phyloP scores from a whole-genome alignment of 1,140 invertebrate genomes.

The Zaprionus gabonicus region DNA sequence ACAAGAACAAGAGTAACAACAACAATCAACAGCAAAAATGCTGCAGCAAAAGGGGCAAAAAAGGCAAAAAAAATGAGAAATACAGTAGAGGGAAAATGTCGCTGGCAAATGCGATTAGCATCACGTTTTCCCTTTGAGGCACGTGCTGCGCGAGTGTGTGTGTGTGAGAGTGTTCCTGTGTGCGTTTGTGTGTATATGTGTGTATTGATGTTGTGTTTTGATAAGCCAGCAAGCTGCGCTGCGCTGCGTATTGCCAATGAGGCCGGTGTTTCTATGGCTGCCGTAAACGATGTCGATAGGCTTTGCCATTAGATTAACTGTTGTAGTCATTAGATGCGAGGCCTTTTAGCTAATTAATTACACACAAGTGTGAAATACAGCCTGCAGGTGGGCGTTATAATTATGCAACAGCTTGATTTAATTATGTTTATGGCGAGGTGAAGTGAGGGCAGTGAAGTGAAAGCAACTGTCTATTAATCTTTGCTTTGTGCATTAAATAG shows the following conservation, averaged over 20 bases:
- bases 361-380: neutral
- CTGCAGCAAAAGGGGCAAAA: conserved; percentile 1
- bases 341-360: conserved; percentile 22
- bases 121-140: conserved; percentile 62
- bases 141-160: conserved; percentile 33
- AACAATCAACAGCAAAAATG: neutral
- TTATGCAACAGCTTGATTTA: neutral
- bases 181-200: conserved; percentile 5
- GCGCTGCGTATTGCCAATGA: conserved; percentile 37
- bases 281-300: conserved; percentile 18
- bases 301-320: conserved; percentile 10
- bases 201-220: conserved; percentile 72
- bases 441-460: neutral
- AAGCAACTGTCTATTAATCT: too few species aligned
- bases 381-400: neutral
- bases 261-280: conserved; percentile 73
- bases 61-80: conserved; percentile 24
- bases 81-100: conserved; percentile 40
- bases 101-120: conserved; percentile 69
- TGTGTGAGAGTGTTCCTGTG: conserved; percentile 19
- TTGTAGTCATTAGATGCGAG: neutral
- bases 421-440: neutral
- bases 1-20: conserved; percentile 12
- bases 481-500: too few species aligned
- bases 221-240: conserved; percentile 57